These are phyloP conservation scores for Horisme vitalbata DNA, from an alignment of 2,888 invertebrate species.

Conservation along the genomic window DNA sequence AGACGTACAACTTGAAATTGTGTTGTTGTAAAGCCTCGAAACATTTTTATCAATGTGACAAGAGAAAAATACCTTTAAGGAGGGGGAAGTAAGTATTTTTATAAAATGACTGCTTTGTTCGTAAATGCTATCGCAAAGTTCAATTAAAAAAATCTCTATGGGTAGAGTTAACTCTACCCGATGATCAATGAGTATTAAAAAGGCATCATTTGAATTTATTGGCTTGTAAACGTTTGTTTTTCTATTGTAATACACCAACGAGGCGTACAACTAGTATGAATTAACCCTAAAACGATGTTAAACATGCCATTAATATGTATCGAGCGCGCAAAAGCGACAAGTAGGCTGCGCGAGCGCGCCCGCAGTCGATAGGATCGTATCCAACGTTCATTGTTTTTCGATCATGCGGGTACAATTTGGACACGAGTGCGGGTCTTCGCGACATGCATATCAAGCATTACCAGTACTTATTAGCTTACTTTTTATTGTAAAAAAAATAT, in stretches of 20 bases:
- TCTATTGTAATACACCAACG: slow-evolving; percentile 18
- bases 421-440: slow-evolving; percentile 53
- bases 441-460: slow-evolving; percentile 68
- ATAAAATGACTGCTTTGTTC: background rate
- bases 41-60: no score
- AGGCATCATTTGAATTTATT: no score
- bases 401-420: slow-evolving; percentile 65
- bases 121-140: no score
- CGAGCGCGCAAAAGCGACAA: slow-evolving; percentile 49
- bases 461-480: slow-evolving; percentile 49
- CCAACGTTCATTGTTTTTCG: slow-evolving; percentile 57
- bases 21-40: background rate
- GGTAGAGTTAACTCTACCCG: no score
- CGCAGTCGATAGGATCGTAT: slow-evolving; percentile 37
- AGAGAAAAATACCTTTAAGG: no score
- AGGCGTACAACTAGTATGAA: slow-evolving; percentile 30
- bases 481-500: slow-evolving; percentile 26
- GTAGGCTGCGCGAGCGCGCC: slow-evolving; percentile 69
- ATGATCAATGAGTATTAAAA: no score
- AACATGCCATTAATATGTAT: slow-evolving; percentile 70
- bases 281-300: slow-evolving; percentile 45
- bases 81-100: no score
- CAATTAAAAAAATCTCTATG: no score
- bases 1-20: slow-evolving; percentile 6
- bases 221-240: no score